phyloP scores from a whole-genome alignment of 2,888 invertebrate species.

The Coleophora flavipennella region DNA sequence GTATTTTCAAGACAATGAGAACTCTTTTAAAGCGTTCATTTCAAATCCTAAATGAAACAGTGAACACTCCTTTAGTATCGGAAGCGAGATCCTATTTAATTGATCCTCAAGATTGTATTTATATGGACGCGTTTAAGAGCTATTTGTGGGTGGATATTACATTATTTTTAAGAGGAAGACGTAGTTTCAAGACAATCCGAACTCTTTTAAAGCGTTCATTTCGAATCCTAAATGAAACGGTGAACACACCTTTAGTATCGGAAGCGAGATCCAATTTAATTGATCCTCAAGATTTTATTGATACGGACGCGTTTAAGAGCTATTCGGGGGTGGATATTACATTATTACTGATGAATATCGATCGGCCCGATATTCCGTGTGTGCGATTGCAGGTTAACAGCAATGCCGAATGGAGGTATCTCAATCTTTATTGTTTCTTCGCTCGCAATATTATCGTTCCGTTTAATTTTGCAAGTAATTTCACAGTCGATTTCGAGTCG shows the following conservation, averaged over 20 bases:
- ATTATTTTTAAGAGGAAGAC: too few species aligned
- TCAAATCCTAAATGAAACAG: neutral
- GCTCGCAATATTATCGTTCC: too few species aligned
- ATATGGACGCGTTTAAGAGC: constrained; percentile 12
- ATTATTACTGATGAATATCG: constrained; percentile 5
- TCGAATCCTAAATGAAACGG: neutral
- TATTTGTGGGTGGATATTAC: constrained; percentile 5
- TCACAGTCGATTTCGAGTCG: too few species aligned
- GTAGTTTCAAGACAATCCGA: too few species aligned
- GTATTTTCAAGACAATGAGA: too few species aligned
- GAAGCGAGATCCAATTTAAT: constrained; percentile 13
- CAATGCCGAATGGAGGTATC: neutral
- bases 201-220: too few species aligned
- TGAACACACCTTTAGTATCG: constrained; percentile 11
- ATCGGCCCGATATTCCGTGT: neutral
- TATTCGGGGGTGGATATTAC: constrained; percentile 5
- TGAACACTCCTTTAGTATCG: constrained; percentile 11
- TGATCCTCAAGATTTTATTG: constrained; percentile 16
- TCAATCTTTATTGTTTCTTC: neutral
- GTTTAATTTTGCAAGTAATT: too few species aligned
- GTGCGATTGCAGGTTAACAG: neutral
- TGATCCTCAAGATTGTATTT: constrained; percentile 15
- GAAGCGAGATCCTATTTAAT: too few species aligned
- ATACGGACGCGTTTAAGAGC: constrained; percentile 12
- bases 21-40: too few species aligned